phyloP scores from a whole-genome alignment of 2,797 vertebrate genomes.

The Chelonia mydas region DNA sequence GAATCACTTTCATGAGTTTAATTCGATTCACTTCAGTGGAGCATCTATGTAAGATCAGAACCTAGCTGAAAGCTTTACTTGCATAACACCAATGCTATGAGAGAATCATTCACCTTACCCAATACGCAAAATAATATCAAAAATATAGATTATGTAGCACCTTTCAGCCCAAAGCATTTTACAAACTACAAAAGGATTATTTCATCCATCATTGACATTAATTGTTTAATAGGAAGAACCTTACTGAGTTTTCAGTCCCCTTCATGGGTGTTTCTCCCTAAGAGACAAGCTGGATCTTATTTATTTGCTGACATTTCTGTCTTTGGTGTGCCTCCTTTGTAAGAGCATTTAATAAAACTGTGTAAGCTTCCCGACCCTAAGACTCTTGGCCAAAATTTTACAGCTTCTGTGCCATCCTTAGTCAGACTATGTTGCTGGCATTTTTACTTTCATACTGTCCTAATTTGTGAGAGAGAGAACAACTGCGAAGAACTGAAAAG shows the following conservation, averaged over 20 bases:
- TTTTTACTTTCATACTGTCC: background rate
- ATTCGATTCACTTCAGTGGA: background rate
- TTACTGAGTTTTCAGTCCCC: background rate
- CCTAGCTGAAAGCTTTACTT: background rate
- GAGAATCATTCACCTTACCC: background rate
- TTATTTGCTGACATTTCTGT: background rate
- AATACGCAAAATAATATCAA: background rate
- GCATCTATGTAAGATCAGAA: background rate
- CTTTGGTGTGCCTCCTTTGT: background rate
- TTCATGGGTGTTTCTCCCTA: background rate
- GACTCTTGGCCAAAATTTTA: background rate
- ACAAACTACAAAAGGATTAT: background rate
- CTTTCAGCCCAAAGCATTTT: background rate
- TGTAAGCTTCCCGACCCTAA: background rate
- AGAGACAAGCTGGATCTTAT: background rate
- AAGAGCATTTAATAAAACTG: accelerated
- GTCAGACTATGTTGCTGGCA: accelerated
- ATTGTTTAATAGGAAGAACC: background rate
- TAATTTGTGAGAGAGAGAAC: background rate
- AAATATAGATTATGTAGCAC: background rate
- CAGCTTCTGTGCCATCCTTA: background rate
- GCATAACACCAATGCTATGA: background rate
- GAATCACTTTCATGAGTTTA: background rate
- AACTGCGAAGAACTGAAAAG: background rate
- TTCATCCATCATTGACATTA: background rate